A percentile compares a stretch with the other conserved stretches of the same genome.
These are phyloP conservation scores for Drosophila fulvimacula DNA, from an alignment of 2,888 invertebrate genomes.

Conservation along the genomic window DNA sequence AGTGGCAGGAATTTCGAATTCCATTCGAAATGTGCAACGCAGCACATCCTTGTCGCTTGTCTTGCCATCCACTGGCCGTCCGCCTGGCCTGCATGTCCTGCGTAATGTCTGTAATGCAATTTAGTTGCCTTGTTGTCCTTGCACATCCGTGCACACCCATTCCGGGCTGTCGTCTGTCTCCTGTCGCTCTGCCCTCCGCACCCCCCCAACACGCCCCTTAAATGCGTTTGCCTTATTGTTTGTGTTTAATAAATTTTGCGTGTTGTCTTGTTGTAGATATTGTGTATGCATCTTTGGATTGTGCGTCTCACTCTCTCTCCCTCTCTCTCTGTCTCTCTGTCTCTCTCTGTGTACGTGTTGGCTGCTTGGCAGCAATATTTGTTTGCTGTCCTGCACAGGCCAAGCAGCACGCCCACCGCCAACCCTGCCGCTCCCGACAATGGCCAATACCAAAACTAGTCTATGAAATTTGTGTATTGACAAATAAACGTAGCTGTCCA, in stretches of 20 bases:
- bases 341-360: conserved; percentile 9
- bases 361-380: conserved; percentile 68
- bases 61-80: conserved; percentile 29
- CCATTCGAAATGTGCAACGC: conserved; percentile 76
- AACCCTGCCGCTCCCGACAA: conserved; percentile 20
- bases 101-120: conserved; percentile 75
- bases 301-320: neutral
- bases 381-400: conserved; percentile 65
- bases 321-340: neutral
- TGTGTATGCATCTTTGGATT: conserved; percentile 24
- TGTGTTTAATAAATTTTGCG: conserved; percentile 81
- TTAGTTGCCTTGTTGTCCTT: conserved; percentile 76
- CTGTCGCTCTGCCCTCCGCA: conserved; percentile 3
- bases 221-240: conserved; percentile 81
- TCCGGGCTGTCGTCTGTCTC: conserved; percentile 31
- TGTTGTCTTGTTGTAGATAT: conserved; percentile 65
- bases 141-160: conserved; percentile 54
- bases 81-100: conserved; percentile 45
- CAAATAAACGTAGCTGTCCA: conserved; percentile 77
- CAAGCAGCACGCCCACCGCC: conserved; percentile 54
- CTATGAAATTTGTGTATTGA: conserved; percentile 81
- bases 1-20: conserved; percentile 59
- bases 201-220: conserved; percentile 57
- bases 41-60: conserved; percentile 67
- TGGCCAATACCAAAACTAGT: conserved; percentile 63